Base-by-base conservation (phyloP, 2,113 vertebrate species). In the Noturus placidus region DNA sequence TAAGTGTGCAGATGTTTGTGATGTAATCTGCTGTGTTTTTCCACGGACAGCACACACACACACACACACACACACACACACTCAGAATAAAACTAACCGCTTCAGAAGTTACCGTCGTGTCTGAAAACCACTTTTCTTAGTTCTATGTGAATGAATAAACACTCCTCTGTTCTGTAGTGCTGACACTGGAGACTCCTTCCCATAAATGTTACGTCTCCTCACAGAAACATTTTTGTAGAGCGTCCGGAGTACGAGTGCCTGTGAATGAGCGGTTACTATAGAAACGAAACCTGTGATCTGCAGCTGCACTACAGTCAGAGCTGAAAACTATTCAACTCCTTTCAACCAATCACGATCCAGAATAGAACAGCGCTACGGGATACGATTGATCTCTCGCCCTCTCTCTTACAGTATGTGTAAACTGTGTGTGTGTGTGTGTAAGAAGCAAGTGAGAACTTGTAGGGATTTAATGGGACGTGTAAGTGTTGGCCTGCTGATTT, bases 391-490 rank as follows among this genome's bases (percentile, higher is more conserved):
- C n/a, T 69, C n/a, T 69, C 63, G 13, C 27, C 13, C 11, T 67
- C n/a, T 30, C 65, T 67, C 65, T 2, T 35, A 52, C 27, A 54
- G 14, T 7, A 17, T 52, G 13, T 30, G 3, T 27, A 27, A n/a
- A 50, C 42, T 77, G 3, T 78, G 46, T 78, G 76, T 56, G 50
- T 77, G 76, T 52, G 46, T 52, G 46, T 54, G 10, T 33, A 11
- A 56, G 52, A 56, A 80, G 77, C 77, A 80, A 19, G 77, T 56
- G 20, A 80, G n/a, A 10, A 80, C 77, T 80, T 80, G 77, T 78
- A 78, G 46, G 50, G 25, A 78, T 78, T 78, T 78, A 15, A 14
- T 56, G 77, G 5, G 76, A 74, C 35, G 4, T 74, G 46, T 42
- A 10, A 74, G 8, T 27, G 20, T 78, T 54, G 76, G 17, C 10